A percentile compares a stretch with the other conserved stretches of the same genome.
Conservation (phyloP, 1,140 invertebrate genomes). For the Drosophila dunni region DNA sequence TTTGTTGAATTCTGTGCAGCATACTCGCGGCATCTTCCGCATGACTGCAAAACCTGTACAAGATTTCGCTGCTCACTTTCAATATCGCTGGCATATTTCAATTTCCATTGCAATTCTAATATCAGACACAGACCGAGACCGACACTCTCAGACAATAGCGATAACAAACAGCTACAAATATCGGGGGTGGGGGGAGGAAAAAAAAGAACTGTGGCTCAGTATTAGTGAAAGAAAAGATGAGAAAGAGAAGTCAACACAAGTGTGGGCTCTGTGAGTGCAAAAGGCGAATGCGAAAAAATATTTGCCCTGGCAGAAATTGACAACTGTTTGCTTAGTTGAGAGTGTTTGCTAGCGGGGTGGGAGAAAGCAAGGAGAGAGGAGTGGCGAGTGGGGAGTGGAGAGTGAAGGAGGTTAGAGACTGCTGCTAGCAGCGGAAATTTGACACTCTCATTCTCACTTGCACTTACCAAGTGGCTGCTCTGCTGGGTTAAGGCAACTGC, state of each 20-base stretch:
- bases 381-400: background rate
- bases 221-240: slow-evolving; percentile 54
- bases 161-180: slow-evolving; percentile 27
- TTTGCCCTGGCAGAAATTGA: slow-evolving; percentile 78
- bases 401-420: slow-evolving; percentile 10
- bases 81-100: slow-evolving; percentile 39
- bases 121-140: background rate
- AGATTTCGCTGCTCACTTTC: slow-evolving; percentile 17
- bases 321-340: slow-evolving; percentile 81
- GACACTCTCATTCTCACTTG: slow-evolving; percentile 76
- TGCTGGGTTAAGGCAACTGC: background rate
- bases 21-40: slow-evolving; percentile 37
- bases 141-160: slow-evolving; percentile 8
- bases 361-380: background rate
- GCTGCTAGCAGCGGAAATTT: slow-evolving; percentile 74
- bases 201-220: slow-evolving; percentile 42
- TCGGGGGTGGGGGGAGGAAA: too few species aligned
- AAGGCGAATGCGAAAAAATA: slow-evolving; percentile 79
- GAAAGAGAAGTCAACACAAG: slow-evolving; percentile 62
- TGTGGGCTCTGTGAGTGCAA: slow-evolving; percentile 62
- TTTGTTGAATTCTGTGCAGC: slow-evolving; percentile 8
- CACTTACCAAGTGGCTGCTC: slow-evolving; percentile 40
- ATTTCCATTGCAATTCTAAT: slow-evolving; percentile 66
- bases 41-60: slow-evolving; percentile 16
- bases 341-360: slow-evolving; percentile 59